Base-by-base conservation (phyloP, 2,888 invertebrate species). In the Steinernema carpocapsae region DNA sequence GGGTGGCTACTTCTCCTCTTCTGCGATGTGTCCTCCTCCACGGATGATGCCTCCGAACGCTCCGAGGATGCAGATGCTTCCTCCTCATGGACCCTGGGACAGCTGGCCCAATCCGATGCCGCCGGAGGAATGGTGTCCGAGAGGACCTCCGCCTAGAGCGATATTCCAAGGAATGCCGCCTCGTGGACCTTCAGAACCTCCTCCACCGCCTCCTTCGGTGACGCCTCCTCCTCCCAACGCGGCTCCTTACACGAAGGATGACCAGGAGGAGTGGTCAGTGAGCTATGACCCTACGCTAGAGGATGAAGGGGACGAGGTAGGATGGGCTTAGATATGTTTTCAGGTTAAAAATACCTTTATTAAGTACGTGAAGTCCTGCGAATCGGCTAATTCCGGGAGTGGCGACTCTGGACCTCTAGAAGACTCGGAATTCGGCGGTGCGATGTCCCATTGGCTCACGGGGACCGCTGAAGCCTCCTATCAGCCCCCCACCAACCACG, bases 351-450 rank as follows among this genome's bases (percentile, higher is more conserved):
- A n/a, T n/a, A n/a, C n/a, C n/a, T n/a, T n/a, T n/a, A n/a, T n/a
- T n/a, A n/a, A 64, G 64, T 64, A 64, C 64, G 64, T 26, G n/a
- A 64, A 64, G 32, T 64, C 64, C 17, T 64, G 64, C 29, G 64
- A 52, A 52, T 52, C 52, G 19, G 24, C 52, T 2, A 22, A 7
- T 52, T 52, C 52, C 24, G 19, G 22, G 12, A 52, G 12, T 3
- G 52, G 6, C 29, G 19, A 29, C 32, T 10, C 22, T 17, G 32
- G 32, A 29, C 7, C 64, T 7, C 48, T 14, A 10, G 64, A 64
- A 17, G 64, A 17, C 32, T 17, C 22, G 32, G 64, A 64, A 37
- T 26, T 29, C 64, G 26, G 17, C 29, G 64, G 64, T 2, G 64
- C 64, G 12, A 64, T 64, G 64, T 22, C 64, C 7, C 64, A 64